Evolutionary conservation across 2,888 invertebrate species (phyloP), one percentile per base, ranked within the genome.

Genomic region (Xestia xanthographa): DNA sequence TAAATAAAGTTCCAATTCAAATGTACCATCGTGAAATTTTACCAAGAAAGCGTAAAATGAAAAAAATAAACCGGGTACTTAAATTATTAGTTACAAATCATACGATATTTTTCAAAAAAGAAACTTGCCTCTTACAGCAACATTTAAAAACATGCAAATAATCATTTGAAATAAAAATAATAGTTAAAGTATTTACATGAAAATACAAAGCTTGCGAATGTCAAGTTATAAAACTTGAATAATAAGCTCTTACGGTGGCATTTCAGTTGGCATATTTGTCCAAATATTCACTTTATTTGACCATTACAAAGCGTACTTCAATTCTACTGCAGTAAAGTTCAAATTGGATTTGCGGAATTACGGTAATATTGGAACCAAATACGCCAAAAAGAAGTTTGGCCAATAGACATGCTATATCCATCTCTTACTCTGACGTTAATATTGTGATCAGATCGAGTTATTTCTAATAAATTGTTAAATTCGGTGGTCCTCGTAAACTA

Each of bases 401-500:
- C 76, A 34, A 65, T 62, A 48, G 45, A 60, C 53, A 68, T 62
- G 68, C 68, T 11, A 50, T 67, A 66, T 50, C 60, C 22, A 66
- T 82, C 66, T 68, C 67, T 75, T 82, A 81, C 29, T 53, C 53
- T 75, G 85, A 75, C 60, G 66, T 56, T 56, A 73, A 73, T 63
- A 75, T 75, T 72, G 76, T 74, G 80, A 73, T 80, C 80, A 77
- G 62, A 69, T 73, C 60, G 50, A 75, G 43, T 75, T 72, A 87
- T 73, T 79, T 75, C 76, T 86, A 78, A 74, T 69, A 78, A 58
- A 75, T 77, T 74, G 67, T 81, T 83, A 65, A 87, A 86, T 77
- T 87, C 86, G 88, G 88, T 86, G 86, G 86, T 86, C 86, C 86
- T 81, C 75, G 41, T 83, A 77, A 79, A 69, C 72, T 75, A 76